Conservation (phyloP, 2,888 invertebrate species). For the Apeira syringaria region DNA sequence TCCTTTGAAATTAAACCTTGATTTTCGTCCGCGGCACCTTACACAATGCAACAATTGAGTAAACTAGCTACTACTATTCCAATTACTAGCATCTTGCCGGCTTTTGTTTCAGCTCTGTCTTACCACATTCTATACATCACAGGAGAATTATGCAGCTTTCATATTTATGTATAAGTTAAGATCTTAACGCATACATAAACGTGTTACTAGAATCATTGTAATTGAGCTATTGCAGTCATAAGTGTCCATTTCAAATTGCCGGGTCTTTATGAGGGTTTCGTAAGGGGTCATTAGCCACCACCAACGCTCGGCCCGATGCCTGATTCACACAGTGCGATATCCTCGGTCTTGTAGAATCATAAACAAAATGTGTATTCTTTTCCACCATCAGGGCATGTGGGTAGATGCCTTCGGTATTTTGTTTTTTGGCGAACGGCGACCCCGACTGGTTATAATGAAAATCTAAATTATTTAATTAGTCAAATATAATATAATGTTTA, state of each 20-base stretch:
- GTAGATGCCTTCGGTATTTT: constrained; percentile 29
- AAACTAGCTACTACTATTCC: too few relatives aligned
- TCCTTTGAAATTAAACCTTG: too few relatives aligned
- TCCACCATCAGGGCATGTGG: constrained; percentile 37
- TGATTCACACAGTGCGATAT: constrained; percentile 51
- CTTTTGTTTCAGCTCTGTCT: too few relatives aligned
- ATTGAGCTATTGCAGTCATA: constrained; percentile 5
- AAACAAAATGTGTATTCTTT: constrained; percentile 42
- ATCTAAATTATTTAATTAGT: too few relatives aligned
- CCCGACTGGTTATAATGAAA: not conserved
- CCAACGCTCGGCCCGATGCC: constrained; percentile 37
- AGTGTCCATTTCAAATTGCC: constrained; percentile 2
- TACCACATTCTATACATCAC: too few relatives aligned
- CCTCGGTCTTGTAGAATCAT: constrained; percentile 38
- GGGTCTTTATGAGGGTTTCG: constrained; percentile 8
- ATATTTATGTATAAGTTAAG: too few relatives aligned
- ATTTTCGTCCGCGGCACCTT: too few relatives aligned
- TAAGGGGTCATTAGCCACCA: constrained; percentile 39
- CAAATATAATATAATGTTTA: too few relatives aligned
- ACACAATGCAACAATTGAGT: too few relatives aligned
- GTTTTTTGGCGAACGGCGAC: constrained; percentile 8
- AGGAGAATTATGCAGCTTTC: too few relatives aligned
- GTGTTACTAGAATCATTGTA: constrained; percentile 2
- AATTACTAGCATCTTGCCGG: too few relatives aligned
- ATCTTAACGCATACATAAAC: too few relatives aligned